phyloP scores from a whole-genome alignment of 2,888 invertebrate genomes.

The Patella caerulea region DNA sequence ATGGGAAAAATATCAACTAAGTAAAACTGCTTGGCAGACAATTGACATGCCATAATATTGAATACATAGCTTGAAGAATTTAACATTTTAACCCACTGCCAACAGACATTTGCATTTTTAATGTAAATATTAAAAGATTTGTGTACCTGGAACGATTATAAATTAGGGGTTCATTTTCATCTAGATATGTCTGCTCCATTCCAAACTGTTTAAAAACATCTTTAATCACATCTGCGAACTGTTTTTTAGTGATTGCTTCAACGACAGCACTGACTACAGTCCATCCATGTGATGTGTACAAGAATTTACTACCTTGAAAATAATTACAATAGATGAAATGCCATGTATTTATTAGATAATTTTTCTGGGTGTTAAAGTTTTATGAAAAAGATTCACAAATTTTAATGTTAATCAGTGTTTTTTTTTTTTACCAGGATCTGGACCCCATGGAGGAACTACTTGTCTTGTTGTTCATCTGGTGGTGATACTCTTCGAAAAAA shows the following conservation, averaged over 20 bases:
- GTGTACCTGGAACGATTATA: slow-evolving; percentile 73
- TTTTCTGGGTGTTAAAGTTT: not conserved
- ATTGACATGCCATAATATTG: no score
- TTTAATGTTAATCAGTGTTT: not conserved
- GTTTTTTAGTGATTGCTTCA: slow-evolving; percentile 71
- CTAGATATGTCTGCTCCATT: slow-evolving; percentile 74
- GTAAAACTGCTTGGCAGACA: no score
- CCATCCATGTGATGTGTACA: slow-evolving; percentile 76
- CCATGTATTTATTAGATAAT: not conserved
- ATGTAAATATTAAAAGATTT: not conserved
- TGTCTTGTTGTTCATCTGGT: no score
- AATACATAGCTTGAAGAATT: no score
- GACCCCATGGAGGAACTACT: no score
- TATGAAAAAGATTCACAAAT: not conserved
- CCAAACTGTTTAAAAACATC: slow-evolving; percentile 73
- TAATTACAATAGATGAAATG: not conserved
- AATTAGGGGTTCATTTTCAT: slow-evolving; percentile 74
- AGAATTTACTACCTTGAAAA: slow-evolving; percentile 67
- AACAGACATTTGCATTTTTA: not conserved
- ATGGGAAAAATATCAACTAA: no score
- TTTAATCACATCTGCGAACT: slow-evolving; percentile 59
- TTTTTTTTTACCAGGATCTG: not conserved
- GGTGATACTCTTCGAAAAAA: no score
- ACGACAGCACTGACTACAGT: slow-evolving; percentile 76
- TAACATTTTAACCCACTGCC: not conserved